Conservation (phyloP, 2,888 invertebrate species). For the Gari tellinella region DNA sequence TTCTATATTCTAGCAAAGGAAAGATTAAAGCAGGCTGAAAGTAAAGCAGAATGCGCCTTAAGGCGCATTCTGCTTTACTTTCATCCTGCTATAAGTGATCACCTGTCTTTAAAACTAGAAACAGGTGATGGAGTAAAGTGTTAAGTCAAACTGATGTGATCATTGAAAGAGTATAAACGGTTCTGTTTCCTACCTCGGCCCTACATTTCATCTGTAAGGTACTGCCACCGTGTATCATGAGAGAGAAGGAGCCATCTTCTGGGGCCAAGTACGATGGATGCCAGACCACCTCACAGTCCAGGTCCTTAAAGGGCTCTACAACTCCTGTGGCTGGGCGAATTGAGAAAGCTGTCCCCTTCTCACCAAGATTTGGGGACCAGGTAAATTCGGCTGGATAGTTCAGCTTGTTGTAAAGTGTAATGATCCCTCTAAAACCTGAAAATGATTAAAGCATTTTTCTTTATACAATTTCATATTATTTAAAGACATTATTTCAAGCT, state of each 20-base stretch:
- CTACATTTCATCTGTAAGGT: constrained; percentile 77
- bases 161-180: neutral
- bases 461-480: too few relatives aligned
- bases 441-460: too few relatives aligned
- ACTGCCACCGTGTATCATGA: constrained; percentile 81
- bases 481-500: too few relatives aligned
- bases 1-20: too few relatives aligned
- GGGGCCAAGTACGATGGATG: constrained; percentile 84
- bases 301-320: constrained; percentile 81
- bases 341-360: constrained; percentile 84
- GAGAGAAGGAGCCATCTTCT: constrained; percentile 81
- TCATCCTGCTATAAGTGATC: too few relatives aligned
- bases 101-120: too few relatives aligned
- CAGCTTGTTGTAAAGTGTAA: constrained; percentile 82
- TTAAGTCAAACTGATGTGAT: too few relatives aligned
- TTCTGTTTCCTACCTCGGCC: constrained; percentile 77
- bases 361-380: constrained; percentile 83
- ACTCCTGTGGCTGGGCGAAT: constrained; percentile 84
- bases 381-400: constrained; percentile 84
- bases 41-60: too few relatives aligned
- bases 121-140: too few relatives aligned
- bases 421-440: constrained; percentile 80
- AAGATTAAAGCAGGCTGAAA: too few relatives aligned
- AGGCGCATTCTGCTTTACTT: too few relatives aligned
- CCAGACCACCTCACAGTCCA: constrained; percentile 85